These are phyloP conservation scores for Dioctria rufipes DNA, from an alignment of 2,888 invertebrate genomes.

Conservation along the genomic window DNA sequence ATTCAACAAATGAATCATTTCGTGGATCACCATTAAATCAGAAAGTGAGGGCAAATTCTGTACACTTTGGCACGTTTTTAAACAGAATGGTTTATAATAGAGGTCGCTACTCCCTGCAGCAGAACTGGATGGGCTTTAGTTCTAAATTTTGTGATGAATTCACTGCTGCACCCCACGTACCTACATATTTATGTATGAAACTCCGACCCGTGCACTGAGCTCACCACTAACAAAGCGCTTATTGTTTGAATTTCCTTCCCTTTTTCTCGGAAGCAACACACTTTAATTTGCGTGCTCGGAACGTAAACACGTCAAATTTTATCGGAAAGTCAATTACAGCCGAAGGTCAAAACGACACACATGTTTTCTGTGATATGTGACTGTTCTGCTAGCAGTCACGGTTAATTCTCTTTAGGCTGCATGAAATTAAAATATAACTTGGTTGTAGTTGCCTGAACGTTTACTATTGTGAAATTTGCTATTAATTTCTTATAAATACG, in stretches of 20 bases:
- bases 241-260: conserved; percentile 23
- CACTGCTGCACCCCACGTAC: neutral
- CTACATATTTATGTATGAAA: too few relatives aligned
- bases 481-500: conserved; percentile 25
- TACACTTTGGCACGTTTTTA: neutral
- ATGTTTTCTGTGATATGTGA: conserved; percentile 24
- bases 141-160: neutral
- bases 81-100: neutral
- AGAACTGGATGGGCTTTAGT: neutral
- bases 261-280: conserved; percentile 36
- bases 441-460: neutral
- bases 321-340: conserved; percentile 40
- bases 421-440: neutral
- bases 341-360: conserved; percentile 39
- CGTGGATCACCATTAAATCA: neutral
- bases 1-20: conserved; percentile 34
- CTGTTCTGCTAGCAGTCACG: conserved; percentile 5
- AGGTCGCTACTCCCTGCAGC: conserved; percentile 4
- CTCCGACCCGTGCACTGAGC: neutral
- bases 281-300: conserved; percentile 41
- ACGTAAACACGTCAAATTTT: conserved; percentile 39
- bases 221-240: neutral
- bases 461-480: conserved; percentile 4
- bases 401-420: neutral
- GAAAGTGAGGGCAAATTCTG: neutral